Base-by-base conservation (phyloP, 1,140 invertebrate species). In the Microplitis demolitor region DNA sequence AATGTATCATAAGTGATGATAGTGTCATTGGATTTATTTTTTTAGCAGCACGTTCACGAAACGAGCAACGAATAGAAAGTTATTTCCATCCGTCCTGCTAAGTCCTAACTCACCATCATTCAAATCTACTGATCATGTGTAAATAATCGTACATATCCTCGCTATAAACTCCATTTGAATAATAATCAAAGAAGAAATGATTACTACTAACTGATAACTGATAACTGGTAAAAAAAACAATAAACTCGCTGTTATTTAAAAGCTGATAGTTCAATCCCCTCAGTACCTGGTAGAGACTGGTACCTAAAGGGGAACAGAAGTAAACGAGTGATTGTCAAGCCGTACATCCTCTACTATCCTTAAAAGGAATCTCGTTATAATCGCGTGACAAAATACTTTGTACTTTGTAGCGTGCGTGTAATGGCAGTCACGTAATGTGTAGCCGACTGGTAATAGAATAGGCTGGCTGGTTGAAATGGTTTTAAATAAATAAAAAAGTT, bases 301-400 rank as follows among this genome's bases (percentile, higher is more conserved):
- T 33, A 69, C 68, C 60, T 13, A 13, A 14, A n/a, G 51, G 33
- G 54, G 24, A 37, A 60, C 24, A 34, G 24, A 24, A 24, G 24
- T 24, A 16, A 69, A 58, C 33, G 60, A 33, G 39, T 5, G 37
- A 68, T 33, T 34, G 60, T 31, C 39, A 45, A 45, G 39, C 39
- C 6, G 39, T 45, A 45, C 39, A 45, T 45, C 39, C 39, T 45
- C 39, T 45, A 8, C 11, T 45, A 45, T 11, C 39, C 39, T 11
- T 8, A 6, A 45, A 11, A 31, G 0, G 24, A 68, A 37, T 24
- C 33, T 6, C 34, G 5, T 50, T 69, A 60, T 39, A 13, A 61
- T 71, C 61, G 69, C 69, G 69, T 71, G 69, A 71, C 69, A 71
- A n/a, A 33, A 61, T 14, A 45, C 14, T 53, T 63, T 62, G 39